Evolutionary conservation across 1,140 invertebrate genomes (phyloP).

Genomic region (Drosophila azteca): DNA sequence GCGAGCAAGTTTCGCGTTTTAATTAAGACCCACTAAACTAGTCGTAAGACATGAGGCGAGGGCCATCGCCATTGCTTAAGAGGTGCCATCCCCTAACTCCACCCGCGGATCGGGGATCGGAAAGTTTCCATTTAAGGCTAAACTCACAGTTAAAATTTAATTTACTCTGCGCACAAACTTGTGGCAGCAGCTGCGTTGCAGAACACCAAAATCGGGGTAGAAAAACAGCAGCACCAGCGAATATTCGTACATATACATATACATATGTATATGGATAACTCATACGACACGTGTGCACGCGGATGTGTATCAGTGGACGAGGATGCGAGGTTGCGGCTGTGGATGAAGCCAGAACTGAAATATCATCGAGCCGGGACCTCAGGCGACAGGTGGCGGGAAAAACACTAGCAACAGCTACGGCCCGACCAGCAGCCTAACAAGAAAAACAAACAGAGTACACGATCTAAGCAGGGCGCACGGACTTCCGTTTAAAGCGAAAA

Average conservation of each 20-base stretch:
- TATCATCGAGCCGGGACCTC: conserved; percentile 62
- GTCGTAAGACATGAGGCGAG: conserved; percentile 29
- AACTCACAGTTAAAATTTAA: conserved; percentile 76
- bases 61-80: not conserved
- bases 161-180: conserved; percentile 74
- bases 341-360: conserved; percentile 50
- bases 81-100: not conserved
- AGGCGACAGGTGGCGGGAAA: conserved; percentile 67
- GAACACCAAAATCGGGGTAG: conserved; percentile 14
- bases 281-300: conserved; percentile 42
- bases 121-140: conserved; percentile 78
- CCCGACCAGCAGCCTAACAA: conserved; percentile 1
- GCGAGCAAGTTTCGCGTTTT: conserved; percentile 72
- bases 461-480: conserved; percentile 7
- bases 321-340: conserved; percentile 18
- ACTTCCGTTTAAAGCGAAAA: conserved; percentile 33
- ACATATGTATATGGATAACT: conserved; percentile 32
- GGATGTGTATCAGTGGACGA: not conserved
- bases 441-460: conserved; percentile 35
- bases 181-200: conserved; percentile 60
- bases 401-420: conserved; percentile 30
- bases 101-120: conserved; percentile 34
- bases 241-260: too few species aligned
- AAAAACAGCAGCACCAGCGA: conserved; percentile 3
- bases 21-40: conserved; percentile 76